Evolutionary conservation across 2,797 vertebrate genomes (phyloP).

Genomic region (Enteromius radiatus): DNA sequence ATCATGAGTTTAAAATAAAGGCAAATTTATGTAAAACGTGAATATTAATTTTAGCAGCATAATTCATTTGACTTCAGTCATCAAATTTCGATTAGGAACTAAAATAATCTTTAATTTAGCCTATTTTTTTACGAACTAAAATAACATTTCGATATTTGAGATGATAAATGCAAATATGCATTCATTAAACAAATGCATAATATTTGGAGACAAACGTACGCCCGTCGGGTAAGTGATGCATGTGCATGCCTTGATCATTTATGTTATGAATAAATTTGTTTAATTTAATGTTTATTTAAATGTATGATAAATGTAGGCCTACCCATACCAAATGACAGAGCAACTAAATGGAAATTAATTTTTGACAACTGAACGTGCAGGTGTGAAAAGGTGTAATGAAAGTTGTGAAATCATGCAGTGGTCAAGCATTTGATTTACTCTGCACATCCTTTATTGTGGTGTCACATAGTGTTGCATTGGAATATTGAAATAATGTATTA

Average conservation of each 20-base stretch:
- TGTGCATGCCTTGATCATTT: background rate
- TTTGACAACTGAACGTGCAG: background rate
- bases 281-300: conserved; percentile 10
- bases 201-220: background rate
- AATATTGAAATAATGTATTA: background rate
- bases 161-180: conserved; percentile 32
- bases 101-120: background rate
- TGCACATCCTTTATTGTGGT: background rate
- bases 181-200: background rate
- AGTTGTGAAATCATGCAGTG: background rate
- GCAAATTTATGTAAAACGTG: conserved; percentile 26
- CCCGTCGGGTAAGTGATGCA: background rate
- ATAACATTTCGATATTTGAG: background rate
- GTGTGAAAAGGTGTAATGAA: background rate
- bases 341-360: background rate
- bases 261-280: conserved; percentile 15
- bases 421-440: background rate
- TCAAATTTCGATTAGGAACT: conserved; percentile 1
- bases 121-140: background rate
- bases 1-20: background rate
- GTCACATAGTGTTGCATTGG: background rate
- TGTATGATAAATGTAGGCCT: background rate
- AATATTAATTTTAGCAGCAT: background rate
- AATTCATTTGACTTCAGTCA: background rate
- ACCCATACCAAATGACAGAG: background rate